These are phyloP conservation scores for Lasiommata megera DNA, from an alignment of 2,888 invertebrate species.

Conservation along the genomic window DNA sequence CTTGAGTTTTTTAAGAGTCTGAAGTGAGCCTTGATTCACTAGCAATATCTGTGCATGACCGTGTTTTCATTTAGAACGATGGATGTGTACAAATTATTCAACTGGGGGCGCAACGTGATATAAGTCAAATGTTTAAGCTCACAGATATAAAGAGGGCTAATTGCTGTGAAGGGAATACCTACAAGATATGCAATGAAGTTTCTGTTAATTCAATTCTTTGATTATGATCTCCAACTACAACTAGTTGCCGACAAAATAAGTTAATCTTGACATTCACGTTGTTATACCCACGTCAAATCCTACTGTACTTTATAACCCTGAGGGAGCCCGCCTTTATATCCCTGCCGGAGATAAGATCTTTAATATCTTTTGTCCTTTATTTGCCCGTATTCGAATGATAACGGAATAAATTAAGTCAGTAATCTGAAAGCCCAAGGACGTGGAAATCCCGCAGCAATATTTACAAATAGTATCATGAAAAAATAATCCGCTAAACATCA, in stretches of 20 bases:
- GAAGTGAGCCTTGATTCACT: too few relatives aligned
- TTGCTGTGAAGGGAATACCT: too few relatives aligned
- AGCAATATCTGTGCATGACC: too few relatives aligned
- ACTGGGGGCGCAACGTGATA: too few relatives aligned
- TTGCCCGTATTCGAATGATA: constrained; percentile 18
- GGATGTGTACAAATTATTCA: too few relatives aligned
- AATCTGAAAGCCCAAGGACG: constrained; percentile 1
- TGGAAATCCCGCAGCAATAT: not conserved
- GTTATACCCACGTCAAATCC: constrained; percentile 25
- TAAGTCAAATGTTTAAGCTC: too few relatives aligned
- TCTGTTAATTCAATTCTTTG: not conserved
- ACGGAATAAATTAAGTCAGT: constrained; percentile 19
- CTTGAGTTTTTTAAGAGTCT: too few relatives aligned
- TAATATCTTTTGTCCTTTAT: constrained; percentile 21
- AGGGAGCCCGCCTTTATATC: constrained; percentile 20
- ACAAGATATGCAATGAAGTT: too few relatives aligned
- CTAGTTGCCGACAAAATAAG: constrained; percentile 16
- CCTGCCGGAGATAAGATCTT: constrained; percentile 20
- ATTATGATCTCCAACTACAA: not conserved
- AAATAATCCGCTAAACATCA: not conserved
- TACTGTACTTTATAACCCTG: constrained; percentile 12
- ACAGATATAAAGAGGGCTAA: too few relatives aligned
- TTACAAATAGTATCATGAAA: not conserved
- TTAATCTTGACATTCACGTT: constrained; percentile 17
- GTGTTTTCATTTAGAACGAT: too few relatives aligned